phyloP scores from a whole-genome alignment of 2,113 vertebrate species.

The Saimiri boliviensis region DNA sequence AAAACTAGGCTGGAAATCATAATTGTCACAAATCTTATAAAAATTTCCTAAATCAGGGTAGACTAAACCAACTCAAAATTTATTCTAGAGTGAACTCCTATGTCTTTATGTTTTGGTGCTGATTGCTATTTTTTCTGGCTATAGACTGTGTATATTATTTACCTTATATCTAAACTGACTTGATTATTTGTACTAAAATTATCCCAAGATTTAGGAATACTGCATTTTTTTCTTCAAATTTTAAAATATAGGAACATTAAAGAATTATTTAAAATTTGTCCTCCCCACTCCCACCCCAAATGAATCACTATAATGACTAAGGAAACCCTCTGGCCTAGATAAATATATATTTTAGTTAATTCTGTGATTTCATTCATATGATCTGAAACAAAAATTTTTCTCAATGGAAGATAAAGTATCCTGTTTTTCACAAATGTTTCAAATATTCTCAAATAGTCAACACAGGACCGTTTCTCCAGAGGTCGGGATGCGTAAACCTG shows the following conservation, averaged over 20 bases:
- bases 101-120: background rate
- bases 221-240: background rate
- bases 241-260: background rate
- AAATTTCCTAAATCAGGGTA: background rate
- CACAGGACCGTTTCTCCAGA: background rate
- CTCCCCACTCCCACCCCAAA: background rate
- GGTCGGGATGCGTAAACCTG: background rate
- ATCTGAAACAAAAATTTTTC: slow-evolving; percentile 11
- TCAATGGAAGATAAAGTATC: background rate
- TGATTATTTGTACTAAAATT: background rate
- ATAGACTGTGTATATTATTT: background rate
- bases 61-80: background rate
- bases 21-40: background rate
- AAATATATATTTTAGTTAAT: background rate
- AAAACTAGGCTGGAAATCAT: background rate
- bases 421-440: slow-evolving; percentile 23
- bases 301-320: slow-evolving; percentile 1
- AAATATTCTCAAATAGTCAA: background rate
- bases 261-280: background rate
- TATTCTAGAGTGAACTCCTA: background rate
- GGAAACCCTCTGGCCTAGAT: background rate
- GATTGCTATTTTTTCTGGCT: background rate
- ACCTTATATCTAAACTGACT: background rate
- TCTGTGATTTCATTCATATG: background rate
- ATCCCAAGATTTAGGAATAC: background rate